Conservation (phyloP, 2,888 invertebrate species). For the Taphrorychus bicolor region DNA sequence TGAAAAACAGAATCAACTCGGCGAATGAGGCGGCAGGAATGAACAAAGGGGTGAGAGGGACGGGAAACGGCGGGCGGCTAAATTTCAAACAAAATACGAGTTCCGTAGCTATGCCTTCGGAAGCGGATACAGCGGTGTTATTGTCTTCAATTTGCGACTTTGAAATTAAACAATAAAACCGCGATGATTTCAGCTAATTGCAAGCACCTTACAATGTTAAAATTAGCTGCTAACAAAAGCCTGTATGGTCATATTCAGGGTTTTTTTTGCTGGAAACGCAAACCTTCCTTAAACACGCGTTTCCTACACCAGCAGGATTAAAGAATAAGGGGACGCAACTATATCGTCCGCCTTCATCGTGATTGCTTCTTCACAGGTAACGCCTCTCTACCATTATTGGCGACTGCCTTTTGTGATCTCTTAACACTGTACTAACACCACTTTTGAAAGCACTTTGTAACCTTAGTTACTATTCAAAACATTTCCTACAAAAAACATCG, state of each 20-base stretch:
- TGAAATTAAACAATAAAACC: conserved; percentile 15
- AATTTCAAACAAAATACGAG: conserved; percentile 58
- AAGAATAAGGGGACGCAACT: background rate
- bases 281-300: too few relatives aligned
- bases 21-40: conserved; percentile 54
- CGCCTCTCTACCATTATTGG: background rate
- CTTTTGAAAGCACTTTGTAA: background rate
- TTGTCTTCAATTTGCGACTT: conserved; percentile 17
- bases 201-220: background rate
- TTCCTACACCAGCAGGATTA: background rate
- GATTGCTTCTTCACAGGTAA: background rate
- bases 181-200: conserved; percentile 6
- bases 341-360: background rate
- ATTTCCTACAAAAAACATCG: too few relatives aligned
- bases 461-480: background rate
- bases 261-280: too few relatives aligned
- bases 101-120: conserved; percentile 33
- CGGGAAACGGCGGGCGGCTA: conserved; percentile 15
- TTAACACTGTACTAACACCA: background rate
- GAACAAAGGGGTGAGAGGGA: conserved; percentile 3
- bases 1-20: conserved; percentile 60
- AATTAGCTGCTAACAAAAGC: too few relatives aligned
- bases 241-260: too few relatives aligned
- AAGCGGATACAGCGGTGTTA: conserved; percentile 17
- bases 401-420: background rate